These are phyloP conservation scores for Sphenodon punctatus DNA, from an alignment of 2,797 vertebrate species.

Conservation along the genomic window DNA sequence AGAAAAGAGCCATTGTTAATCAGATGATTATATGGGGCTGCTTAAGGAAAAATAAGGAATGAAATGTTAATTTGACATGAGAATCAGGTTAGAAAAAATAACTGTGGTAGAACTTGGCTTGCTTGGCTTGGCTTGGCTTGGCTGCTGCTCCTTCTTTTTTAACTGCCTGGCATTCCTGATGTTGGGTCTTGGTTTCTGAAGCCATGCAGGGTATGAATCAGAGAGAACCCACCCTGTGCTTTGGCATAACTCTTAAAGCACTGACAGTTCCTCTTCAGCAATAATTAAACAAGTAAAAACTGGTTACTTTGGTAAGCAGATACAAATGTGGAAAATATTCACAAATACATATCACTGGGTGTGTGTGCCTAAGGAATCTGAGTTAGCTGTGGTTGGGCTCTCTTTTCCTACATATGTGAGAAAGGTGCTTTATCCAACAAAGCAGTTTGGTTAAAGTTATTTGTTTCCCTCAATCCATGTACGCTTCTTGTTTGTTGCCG, in stretches of 20 bases:
- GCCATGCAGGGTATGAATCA: slow-evolving; percentile 68
- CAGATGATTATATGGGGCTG: slow-evolving; percentile 10
- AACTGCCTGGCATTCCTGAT: slow-evolving; percentile 67
- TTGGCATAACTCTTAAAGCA: slow-evolving; percentile 56
- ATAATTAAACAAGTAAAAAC: slow-evolving; percentile 69
- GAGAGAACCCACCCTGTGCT: slow-evolving; percentile 64
- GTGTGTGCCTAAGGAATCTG: slow-evolving; percentile 69
- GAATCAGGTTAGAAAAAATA: slow-evolving; percentile 39
- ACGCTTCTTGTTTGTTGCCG: background rate
- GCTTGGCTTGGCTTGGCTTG: slow-evolving; percentile 14
- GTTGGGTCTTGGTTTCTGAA: slow-evolving; percentile 66
- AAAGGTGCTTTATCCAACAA: slow-evolving; percentile 65
- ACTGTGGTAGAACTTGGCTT: slow-evolving; percentile 7
- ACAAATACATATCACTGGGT: slow-evolving; percentile 42
- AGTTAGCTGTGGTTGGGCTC: slow-evolving; percentile 58
- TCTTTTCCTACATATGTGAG: slow-evolving; percentile 66
- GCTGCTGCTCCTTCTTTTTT: slow-evolving; percentile 3
- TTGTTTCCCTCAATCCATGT: slow-evolving; percentile 51
- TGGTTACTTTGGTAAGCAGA: slow-evolving; percentile 59
- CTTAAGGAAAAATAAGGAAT: slow-evolving; percentile 47
- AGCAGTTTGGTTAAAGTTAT: slow-evolving; percentile 48
- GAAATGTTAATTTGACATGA: slow-evolving; percentile 24
- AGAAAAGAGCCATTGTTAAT: no score
- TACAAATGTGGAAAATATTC: slow-evolving; percentile 61
- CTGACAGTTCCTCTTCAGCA: slow-evolving; percentile 57